phyloP scores from a whole-genome alignment of 1,140 invertebrate species.

The Cydia fagiglandana region DNA sequence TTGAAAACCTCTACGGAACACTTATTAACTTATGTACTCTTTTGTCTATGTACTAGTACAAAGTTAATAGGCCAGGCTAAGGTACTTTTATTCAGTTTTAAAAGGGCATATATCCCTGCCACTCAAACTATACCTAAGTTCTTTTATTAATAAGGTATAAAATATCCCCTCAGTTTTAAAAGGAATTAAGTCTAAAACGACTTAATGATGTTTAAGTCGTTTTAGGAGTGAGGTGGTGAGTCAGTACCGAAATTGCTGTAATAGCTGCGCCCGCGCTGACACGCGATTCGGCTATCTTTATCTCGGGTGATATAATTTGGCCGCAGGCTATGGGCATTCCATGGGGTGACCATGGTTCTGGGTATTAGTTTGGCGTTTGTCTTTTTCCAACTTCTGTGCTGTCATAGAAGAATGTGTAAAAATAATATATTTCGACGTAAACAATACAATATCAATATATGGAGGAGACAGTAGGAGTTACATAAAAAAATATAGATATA shows the following conservation, averaged over 20 bases:
- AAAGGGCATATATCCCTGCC: not conserved
- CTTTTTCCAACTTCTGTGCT: too few relatives aligned
- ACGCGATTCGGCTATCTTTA: slow-evolving; percentile 76
- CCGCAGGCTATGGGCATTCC: slow-evolving; percentile 60
- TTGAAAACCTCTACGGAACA: slow-evolving; percentile 51
- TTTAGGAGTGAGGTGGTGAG: not conserved
- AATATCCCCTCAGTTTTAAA: not conserved
- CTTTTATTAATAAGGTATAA: not conserved
- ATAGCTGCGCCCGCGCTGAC: slow-evolving; percentile 52
- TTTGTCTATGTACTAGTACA: slow-evolving; percentile 4
- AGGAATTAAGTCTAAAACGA: not conserved
- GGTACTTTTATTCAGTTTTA: not conserved
- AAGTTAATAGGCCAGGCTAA: not conserved
- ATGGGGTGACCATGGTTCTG: slow-evolving; percentile 38
- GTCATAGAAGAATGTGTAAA: too few relatives aligned
- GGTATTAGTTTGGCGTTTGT: too few relatives aligned
- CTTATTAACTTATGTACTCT: slow-evolving; percentile 34
- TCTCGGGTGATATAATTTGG: slow-evolving; percentile 65
- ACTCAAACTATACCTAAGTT: not conserved
- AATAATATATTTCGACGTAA: too few relatives aligned
- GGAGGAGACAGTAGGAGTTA: too few relatives aligned
- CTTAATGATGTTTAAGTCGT: not conserved
- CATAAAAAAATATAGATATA: too few relatives aligned
- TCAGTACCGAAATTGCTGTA: slow-evolving; percentile 66
- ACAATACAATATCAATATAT: too few relatives aligned